Base-by-base conservation (phyloP, 2,113 vertebrate genomes). In the Tyrannus savana region DNA sequence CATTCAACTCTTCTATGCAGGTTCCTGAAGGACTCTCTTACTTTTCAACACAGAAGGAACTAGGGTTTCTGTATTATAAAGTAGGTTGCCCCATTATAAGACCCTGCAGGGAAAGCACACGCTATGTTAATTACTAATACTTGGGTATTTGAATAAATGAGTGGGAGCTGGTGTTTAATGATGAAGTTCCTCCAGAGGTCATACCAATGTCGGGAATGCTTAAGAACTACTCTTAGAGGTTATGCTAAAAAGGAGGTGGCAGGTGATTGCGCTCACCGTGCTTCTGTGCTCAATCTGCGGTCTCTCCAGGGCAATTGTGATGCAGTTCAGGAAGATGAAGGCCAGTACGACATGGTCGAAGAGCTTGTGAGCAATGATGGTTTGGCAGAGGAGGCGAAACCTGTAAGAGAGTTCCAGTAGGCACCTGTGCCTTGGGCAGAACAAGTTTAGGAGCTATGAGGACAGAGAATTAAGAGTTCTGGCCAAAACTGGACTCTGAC, bases 281-380 rank as follows among this genome's bases (percentile, higher is more conserved):
- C 99, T 99, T 93, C 99, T 98, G 41, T 99, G 99, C 75, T 99
- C 98, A 24, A 99, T 99, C 97, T 99, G 99, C 13, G 99, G 99
- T 93, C 99, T 98, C 97, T 99, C 99, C 97, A 99, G 97, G 83
- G 99, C 99, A 30, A 99, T 99, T 8, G 99, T 99, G 97, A 99
- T 99, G 96, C 99, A 99, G 97, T 99, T 99, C 96, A 99, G 99
- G 97, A 99, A 99, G 97, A 99, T 99, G 97, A 99, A 99, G 83
- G 98, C 99, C 98, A 99, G 85, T 59, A 99, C 99, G 9, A 99
- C 98, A 0, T 99, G 99, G 97, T 99, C 99, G 12, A 99, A 99
- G 84, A 99, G 98, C 97, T 99, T 99, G 97, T 99, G 99, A 80
- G 99, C 98, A 9, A 99, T 99, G 94, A 99, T 96, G 71, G 99